Percentiles rank a stretch among this genome's conserved stretches.
These are phyloP conservation scores for Leucopternis melanops DNA, from an alignment of 2,113 vertebrate genomes.

Conservation along the genomic window DNA sequence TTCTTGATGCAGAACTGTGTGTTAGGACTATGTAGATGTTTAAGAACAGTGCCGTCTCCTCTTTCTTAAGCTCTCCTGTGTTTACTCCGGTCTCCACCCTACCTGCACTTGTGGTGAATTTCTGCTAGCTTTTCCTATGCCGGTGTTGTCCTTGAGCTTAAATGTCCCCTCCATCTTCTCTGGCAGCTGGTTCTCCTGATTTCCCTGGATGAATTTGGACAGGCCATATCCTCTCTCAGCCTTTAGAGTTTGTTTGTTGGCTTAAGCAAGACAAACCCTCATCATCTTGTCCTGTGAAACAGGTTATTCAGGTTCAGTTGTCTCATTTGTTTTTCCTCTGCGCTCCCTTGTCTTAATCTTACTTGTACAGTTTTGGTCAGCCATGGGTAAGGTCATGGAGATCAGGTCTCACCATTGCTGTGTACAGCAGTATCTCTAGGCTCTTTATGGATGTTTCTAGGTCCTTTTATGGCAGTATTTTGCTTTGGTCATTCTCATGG, in stretches of 20 bases:
- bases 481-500: background rate
- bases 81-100: background rate
- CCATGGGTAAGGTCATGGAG: background rate
- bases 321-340: background rate
- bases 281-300: background rate
- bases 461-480: background rate
- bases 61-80: background rate
- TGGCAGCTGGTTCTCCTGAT: background rate
- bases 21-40: background rate
- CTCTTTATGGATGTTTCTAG: background rate
- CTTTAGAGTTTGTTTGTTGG: background rate
- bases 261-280: background rate
- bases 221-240: background rate
- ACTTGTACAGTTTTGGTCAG: background rate
- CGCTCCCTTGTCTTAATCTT: accelerated
- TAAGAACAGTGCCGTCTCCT: background rate
- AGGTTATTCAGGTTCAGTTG: background rate
- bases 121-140: background rate
- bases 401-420: background rate
- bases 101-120: background rate
- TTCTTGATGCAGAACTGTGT: background rate
- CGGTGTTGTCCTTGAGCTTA: background rate
- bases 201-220: background rate
- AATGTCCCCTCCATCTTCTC: background rate
- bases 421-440: background rate